phyloP scores from a whole-genome alignment of 2,888 invertebrate species.

The Furcula furcula region DNA sequence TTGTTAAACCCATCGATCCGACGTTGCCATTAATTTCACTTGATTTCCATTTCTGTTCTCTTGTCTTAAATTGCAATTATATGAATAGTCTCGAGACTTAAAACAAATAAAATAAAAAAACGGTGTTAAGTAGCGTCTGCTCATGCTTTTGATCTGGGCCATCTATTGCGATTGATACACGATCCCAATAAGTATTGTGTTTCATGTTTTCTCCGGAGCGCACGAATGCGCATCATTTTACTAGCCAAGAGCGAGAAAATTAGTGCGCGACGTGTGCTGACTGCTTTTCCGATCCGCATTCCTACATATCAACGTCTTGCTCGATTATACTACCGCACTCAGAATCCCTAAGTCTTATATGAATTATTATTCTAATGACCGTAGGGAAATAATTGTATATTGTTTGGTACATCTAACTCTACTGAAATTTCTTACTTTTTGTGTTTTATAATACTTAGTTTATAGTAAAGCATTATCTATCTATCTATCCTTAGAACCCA shows the following conservation, averaged over 20 bases:
- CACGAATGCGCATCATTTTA: constrained; percentile 64
- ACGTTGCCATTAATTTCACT: constrained; percentile 27
- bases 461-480: too few relatives aligned
- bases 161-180: constrained; percentile 4
- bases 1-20: constrained; percentile 42
- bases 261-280: constrained; percentile 71
- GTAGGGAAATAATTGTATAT: too few relatives aligned
- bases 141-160: neutral
- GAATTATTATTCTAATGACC: too few relatives aligned
- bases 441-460: too few relatives aligned
- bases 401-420: too few relatives aligned
- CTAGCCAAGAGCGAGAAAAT: constrained; percentile 66
- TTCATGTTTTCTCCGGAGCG: constrained; percentile 67
- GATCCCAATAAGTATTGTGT: constrained; percentile 43
- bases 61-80: too few relatives aligned
- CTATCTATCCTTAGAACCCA: too few relatives aligned
- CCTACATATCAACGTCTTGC: constrained; percentile 52
- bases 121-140: too few relatives aligned
- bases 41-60: constrained; percentile 36
- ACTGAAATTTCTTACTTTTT: too few relatives aligned
- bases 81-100: too few relatives aligned
- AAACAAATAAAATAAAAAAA: too few relatives aligned
- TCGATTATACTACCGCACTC: constrained; percentile 60
- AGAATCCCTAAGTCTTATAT: too few relatives aligned
- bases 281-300: constrained; percentile 76